These are phyloP conservation scores for Sciurus carolinensis DNA, from an alignment of 2,797 vertebrate genomes.

Conservation along the genomic window DNA sequence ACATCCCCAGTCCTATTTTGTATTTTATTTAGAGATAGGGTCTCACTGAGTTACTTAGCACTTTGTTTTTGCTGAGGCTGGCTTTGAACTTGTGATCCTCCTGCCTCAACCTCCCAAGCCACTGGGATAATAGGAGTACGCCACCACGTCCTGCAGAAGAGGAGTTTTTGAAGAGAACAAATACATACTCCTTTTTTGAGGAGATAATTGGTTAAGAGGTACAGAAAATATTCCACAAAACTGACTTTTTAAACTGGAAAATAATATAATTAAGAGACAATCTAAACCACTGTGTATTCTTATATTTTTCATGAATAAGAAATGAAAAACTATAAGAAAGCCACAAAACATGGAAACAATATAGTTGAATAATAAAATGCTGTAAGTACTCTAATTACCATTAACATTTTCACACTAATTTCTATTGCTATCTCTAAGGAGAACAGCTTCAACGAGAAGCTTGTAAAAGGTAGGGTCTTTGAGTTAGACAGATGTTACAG, in stretches of 20 bases:
- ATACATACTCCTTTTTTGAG: neutral
- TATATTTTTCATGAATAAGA: neutral
- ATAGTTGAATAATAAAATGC: neutral
- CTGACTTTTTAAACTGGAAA: constrained; percentile 53
- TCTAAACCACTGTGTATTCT: neutral
- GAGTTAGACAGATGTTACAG: neutral
- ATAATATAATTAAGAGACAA: neutral
- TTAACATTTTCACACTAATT: neutral
- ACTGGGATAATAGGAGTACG: too few relatives aligned
- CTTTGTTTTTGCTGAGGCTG: too few relatives aligned
- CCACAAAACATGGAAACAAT: constrained; percentile 9
- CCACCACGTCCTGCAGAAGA: too few relatives aligned
- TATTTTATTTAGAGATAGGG: too few relatives aligned
- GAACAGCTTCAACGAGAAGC: neutral
- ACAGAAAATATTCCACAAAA: neutral
- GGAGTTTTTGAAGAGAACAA: neutral
- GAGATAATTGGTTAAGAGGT: neutral
- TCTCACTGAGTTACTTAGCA: too few relatives aligned
- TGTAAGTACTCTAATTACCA: neutral
- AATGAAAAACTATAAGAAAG: constrained; percentile 34
- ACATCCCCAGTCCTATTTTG: too few relatives aligned
- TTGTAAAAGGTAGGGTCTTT: neutral
- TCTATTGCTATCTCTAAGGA: neutral
- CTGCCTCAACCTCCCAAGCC: too few relatives aligned
- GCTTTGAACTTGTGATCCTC: too few relatives aligned